A percentile compares a stretch with the other conserved stretches of the same genome.
These are phyloP conservation scores for Cryptocheilus praepositus DNA, from an alignment of 2,888 invertebrate species.

Conservation along the genomic window DNA sequence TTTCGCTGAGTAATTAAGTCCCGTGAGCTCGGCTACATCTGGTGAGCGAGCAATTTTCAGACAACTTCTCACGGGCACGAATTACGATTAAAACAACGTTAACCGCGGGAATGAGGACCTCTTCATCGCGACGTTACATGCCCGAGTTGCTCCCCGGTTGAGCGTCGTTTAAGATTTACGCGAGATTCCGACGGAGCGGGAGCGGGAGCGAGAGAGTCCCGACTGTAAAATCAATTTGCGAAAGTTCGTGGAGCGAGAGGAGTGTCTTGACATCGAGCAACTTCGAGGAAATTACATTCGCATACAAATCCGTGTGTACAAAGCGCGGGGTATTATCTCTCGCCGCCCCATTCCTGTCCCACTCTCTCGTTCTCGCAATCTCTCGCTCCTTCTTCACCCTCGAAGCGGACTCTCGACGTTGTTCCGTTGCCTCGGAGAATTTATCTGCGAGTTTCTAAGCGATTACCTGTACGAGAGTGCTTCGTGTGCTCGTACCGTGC, in stretches of 20 bases:
- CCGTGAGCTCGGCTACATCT: too few species aligned
- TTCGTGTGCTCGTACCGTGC: background rate
- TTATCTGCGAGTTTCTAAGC: constrained; percentile 41
- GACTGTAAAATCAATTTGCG: constrained; percentile 5
- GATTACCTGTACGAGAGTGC: constrained; percentile 41
- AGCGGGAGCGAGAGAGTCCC: background rate
- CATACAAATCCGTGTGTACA: constrained; percentile 7
- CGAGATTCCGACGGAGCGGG: too few species aligned
- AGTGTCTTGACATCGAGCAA: constrained; percentile 2
- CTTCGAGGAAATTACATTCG: constrained; percentile 3
- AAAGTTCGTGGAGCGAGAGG: background rate
- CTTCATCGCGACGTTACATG: too few species aligned
- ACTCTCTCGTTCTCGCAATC: constrained; percentile 1
- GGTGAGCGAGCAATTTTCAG: too few species aligned
- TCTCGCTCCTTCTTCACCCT: background rate
- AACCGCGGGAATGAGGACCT: too few species aligned
- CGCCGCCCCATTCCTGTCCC: background rate
- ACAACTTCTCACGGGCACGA: too few species aligned
- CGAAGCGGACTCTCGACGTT: background rate
- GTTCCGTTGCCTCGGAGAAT: constrained; percentile 21
- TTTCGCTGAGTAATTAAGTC: too few species aligned
- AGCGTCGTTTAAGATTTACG: too few species aligned
- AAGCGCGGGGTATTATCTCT: too few species aligned
- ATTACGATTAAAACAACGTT: too few species aligned
- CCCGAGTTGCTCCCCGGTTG: too few species aligned